Conservation (phyloP, 2,888 invertebrate species). For the Drosophila acutilabella region DNA sequence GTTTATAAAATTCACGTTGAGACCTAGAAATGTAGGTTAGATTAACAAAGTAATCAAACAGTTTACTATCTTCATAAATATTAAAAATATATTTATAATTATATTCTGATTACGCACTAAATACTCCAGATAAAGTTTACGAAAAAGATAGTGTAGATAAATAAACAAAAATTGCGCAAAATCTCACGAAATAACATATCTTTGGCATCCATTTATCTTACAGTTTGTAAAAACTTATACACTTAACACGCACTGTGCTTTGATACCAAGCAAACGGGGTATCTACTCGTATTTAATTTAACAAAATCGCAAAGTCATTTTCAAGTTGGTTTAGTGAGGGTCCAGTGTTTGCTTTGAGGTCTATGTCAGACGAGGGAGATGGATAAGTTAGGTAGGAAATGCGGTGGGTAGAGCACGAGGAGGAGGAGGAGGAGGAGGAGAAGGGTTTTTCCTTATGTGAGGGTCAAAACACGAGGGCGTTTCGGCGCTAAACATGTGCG, state of each 20-base stretch:
- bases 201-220: background rate
- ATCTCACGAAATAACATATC: constrained; percentile 8
- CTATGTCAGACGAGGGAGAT: background rate
- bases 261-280: constrained; percentile 14
- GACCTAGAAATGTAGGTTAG: too few species aligned
- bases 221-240: constrained; percentile 6
- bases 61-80: background rate
- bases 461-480: constrained; percentile 58
- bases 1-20: too few species aligned
- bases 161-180: background rate
- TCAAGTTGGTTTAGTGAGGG: constrained; percentile 25
- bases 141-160: background rate
- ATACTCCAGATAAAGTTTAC: background rate
- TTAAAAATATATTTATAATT: background rate
- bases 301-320: constrained; percentile 61
- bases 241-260: constrained; percentile 42
- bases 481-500: constrained; percentile 77
- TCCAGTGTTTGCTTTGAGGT: constrained; percentile 12
- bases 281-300: constrained; percentile 44
- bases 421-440: background rate
- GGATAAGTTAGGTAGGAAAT: too few species aligned
- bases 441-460: constrained; percentile 18
- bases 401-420: background rate
- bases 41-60: too few species aligned
- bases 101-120: background rate